phyloP scores from a whole-genome alignment of 2,797 vertebrate species.

The Cossypha niveicapilla region DNA sequence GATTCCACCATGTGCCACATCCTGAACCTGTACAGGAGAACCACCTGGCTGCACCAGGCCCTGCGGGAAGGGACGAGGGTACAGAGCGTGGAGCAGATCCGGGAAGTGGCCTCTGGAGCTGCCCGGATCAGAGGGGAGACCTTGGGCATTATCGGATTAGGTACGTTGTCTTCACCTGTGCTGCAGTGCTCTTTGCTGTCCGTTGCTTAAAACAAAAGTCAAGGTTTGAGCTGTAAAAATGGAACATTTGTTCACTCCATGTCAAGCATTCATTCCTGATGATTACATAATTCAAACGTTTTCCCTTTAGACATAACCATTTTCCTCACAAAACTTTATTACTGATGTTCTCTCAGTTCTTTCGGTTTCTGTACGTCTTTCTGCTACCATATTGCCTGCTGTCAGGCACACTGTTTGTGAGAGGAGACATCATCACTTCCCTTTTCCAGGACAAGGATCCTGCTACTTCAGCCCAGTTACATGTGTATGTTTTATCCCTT shows the following conservation, averaged over 20 bases:
- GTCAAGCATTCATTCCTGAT: background rate
- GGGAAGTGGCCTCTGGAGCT: conserved; percentile 94
- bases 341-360: background rate
- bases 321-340: background rate
- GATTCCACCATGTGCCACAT: conserved; percentile 98
- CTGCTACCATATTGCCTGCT: background rate
- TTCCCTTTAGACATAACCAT: background rate
- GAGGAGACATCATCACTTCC: background rate
- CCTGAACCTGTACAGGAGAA: conserved; percentile 94
- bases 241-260: fast-evolving
- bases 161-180: conserved; percentile 64
- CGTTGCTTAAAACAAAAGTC: fast-evolving
- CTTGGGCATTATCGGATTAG: conserved; percentile 94
- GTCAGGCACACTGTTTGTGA: background rate
- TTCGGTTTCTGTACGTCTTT: background rate
- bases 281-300: background rate
- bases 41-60: conserved; percentile 97
- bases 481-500: background rate
- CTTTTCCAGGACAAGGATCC: background rate
- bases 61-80: conserved; percentile 93
- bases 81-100: conserved; percentile 97
- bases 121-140: conserved; percentile 96
- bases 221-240: background rate
- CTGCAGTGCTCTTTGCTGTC: background rate
- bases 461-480: background rate